These are phyloP conservation scores for Siniperca obscura DNA, from an alignment of 2,797 vertebrate species.

Conservation along the genomic window DNA sequence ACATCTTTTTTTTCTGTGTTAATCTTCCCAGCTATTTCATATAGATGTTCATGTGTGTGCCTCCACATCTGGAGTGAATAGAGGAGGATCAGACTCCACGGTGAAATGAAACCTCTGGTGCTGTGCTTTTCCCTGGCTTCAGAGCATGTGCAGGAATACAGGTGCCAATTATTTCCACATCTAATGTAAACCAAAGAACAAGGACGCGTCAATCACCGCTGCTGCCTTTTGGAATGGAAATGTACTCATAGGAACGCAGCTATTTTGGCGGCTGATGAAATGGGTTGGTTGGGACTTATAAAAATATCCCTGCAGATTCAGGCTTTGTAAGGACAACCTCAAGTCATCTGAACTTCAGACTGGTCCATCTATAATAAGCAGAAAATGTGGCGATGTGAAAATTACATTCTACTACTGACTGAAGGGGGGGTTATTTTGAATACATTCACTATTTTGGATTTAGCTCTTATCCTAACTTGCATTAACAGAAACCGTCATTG, in stretches of 20 bases:
- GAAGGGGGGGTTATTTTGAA: conserved; percentile 43
- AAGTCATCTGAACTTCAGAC: conserved; percentile 67
- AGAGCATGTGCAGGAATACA: conserved; percentile 70
- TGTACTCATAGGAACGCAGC: conserved; percentile 61
- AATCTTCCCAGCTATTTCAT: conserved; percentile 57
- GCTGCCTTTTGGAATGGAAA: conserved; percentile 76
- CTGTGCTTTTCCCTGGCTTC: conserved; percentile 52
- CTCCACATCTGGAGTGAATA: conserved; percentile 77
- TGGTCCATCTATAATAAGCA: conserved; percentile 56
- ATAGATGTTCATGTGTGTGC: conserved; percentile 51
- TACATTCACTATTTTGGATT: conserved; percentile 41
- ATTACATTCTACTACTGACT: conserved; percentile 29
- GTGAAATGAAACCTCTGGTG: conserved; percentile 65
- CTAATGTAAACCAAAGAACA: conserved; percentile 80
- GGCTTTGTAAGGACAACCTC: conserved; percentile 55
- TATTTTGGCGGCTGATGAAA: conserved; percentile 71
- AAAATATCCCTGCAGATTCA: conserved; percentile 65
- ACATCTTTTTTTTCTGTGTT: conserved; percentile 59
- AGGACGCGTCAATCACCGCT: conserved; percentile 74
- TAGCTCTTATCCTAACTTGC: conserved; percentile 8
- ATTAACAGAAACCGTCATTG: conserved; percentile 28
- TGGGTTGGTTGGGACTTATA: conserved; percentile 55
- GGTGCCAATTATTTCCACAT: conserved; percentile 81
- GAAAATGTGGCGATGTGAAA: conserved; percentile 46
- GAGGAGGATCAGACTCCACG: conserved; percentile 58